Evolutionary conservation across 2,113 vertebrate genomes (phyloP).

Genomic region (Forbesichthys agassizii): DNA sequence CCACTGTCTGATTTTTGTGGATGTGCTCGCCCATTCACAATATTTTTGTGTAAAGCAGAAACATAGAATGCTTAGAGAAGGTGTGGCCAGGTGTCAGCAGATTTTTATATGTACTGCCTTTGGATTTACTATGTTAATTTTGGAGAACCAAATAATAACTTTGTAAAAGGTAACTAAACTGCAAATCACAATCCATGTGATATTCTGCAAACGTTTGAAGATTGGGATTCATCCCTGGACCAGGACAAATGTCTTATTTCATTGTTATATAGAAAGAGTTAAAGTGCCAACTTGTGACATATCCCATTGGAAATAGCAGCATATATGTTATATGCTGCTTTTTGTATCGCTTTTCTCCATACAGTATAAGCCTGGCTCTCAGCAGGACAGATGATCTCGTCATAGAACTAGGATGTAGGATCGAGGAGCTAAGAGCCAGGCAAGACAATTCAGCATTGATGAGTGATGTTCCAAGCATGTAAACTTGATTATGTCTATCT

Average conservation of each 20-base stretch:
- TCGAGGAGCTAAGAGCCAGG: not conserved
- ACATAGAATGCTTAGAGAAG: too few relatives aligned
- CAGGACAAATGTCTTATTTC: not conserved
- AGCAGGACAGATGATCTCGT: not conserved
- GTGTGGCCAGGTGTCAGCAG: too few relatives aligned
- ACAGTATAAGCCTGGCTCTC: not conserved
- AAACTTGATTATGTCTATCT: slow-evolving; percentile 2
- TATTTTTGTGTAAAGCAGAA: too few relatives aligned
- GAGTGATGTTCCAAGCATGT: not conserved
- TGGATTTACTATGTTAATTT: too few relatives aligned
- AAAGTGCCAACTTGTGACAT: not conserved
- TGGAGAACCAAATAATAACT: too few relatives aligned
- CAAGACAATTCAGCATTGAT: slow-evolving; percentile 1
- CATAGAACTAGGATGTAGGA: not conserved
- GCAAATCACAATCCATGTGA: too few relatives aligned
- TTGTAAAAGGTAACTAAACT: too few relatives aligned
- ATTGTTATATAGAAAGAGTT: slow-evolving; percentile 4
- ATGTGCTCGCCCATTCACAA: too few relatives aligned
- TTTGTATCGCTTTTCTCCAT: not conserved
- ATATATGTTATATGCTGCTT: slow-evolving; percentile 19
- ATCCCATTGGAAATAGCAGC: slow-evolving; percentile 27
- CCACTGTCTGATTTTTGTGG: too few relatives aligned
- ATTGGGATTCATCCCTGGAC: too few relatives aligned
- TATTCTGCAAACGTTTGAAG: too few relatives aligned
- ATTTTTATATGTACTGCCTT: too few relatives aligned